Conservation (phyloP, 2,888 invertebrate genomes). For the Drosophila emarginata region DNA sequence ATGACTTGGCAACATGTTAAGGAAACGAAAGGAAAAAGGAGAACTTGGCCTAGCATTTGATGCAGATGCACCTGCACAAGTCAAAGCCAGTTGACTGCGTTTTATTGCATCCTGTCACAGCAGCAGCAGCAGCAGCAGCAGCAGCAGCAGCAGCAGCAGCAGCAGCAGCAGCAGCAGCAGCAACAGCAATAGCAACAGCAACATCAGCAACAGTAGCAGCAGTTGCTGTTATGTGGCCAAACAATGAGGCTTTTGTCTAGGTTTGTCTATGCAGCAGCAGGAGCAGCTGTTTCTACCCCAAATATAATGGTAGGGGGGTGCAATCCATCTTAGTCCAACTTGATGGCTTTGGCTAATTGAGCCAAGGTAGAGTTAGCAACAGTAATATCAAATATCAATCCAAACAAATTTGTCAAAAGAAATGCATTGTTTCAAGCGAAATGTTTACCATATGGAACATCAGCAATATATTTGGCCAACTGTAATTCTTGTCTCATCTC, state of each 20-base stretch:
- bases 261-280: slow-evolving; percentile 20
- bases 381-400: neutral
- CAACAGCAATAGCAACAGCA: no score
- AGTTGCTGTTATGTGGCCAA: slow-evolving; percentile 4
- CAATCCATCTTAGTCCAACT: slow-evolving; percentile 7
- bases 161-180: slow-evolving; percentile 11
- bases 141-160: neutral
- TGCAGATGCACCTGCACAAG: slow-evolving; percentile 33
- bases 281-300: slow-evolving; percentile 33
- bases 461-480: neutral
- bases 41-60: slow-evolving; percentile 50
- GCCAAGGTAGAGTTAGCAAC: slow-evolving; percentile 31
- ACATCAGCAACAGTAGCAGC: neutral
- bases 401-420: slow-evolving; percentile 15
- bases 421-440: slow-evolving; percentile 22
- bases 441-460: slow-evolving; percentile 37
- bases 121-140: slow-evolving; percentile 6
- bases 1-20: slow-evolving; percentile 76
- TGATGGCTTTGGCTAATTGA: slow-evolving; percentile 49
- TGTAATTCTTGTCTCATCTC: neutral
- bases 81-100: slow-evolving; percentile 52
- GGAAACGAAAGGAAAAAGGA: slow-evolving; percentile 15
- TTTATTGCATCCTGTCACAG: slow-evolving; percentile 70
- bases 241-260: slow-evolving; percentile 67
- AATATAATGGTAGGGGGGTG: slow-evolving; percentile 1